A percentile compares a stretch with the other conserved stretches of the same genome.
These are phyloP conservation scores for Anthopleura xanthogrammica DNA, from an alignment of 92 coral and sea anemone species.

Conservation along the genomic window DNA sequence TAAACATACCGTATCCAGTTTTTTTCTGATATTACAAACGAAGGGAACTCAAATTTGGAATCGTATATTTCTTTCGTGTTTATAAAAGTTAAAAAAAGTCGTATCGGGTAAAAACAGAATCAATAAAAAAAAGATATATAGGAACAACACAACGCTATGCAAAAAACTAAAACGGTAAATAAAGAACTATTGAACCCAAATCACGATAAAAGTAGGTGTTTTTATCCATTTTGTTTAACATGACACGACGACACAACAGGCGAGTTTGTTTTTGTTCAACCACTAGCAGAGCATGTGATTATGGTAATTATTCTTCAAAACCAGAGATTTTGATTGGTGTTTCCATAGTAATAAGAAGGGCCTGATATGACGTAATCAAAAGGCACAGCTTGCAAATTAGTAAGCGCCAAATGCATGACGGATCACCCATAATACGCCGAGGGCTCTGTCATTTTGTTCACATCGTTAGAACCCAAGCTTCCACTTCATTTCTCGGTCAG, in stretches of 20 bases:
- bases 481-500: background rate
- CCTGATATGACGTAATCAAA: background rate
- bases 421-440: background rate
- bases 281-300: conserved; percentile 5
- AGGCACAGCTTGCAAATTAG: background rate
- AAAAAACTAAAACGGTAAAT: too few species aligned
- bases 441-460: background rate
- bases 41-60: too few species aligned
- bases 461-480: background rate
- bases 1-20: too few species aligned
- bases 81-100: too few species aligned
- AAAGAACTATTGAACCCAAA: too few species aligned
- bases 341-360: background rate
- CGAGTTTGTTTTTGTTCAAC: background rate
- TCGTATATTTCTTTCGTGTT: too few species aligned
- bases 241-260: background rate
- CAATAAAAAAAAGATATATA: too few species aligned
- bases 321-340: conserved; percentile 15
- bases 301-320: background rate
- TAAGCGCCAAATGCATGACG: background rate
- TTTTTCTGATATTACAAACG: too few species aligned
- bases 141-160: too few species aligned
- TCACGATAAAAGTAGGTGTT: too few species aligned
- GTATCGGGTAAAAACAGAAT: too few species aligned
- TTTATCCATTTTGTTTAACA: too few species aligned